phyloP scores from a whole-genome alignment of 2,888 invertebrate species.

The Lasioglossum zephyrum region DNA sequence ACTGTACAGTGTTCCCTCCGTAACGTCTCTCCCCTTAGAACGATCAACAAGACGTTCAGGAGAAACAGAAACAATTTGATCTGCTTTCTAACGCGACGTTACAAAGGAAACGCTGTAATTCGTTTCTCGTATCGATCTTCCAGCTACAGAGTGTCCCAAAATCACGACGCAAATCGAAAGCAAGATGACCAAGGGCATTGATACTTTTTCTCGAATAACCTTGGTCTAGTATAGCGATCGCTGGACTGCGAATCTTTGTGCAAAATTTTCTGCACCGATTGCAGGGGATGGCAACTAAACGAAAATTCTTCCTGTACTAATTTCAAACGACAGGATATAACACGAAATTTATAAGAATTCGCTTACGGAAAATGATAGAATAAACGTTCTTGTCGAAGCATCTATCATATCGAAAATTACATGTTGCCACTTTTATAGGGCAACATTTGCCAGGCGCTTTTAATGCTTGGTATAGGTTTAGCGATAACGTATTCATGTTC shows the following conservation, averaged over 20 bases:
- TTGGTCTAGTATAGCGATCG: neutral
- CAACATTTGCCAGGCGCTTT: neutral
- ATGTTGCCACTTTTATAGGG: neutral
- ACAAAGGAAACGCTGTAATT: neutral
- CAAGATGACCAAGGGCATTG: neutral
- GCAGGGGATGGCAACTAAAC: neutral
- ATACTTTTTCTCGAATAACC: neutral
- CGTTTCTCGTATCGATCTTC: neutral
- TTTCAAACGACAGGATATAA: neutral
- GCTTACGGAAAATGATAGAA: neutral
- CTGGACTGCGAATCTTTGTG: neutral
- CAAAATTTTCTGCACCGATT: neutral
- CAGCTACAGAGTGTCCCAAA: slow-evolving; percentile 1
- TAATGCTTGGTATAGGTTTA: neutral
- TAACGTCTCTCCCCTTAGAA: neutral
- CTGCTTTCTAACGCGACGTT: neutral
- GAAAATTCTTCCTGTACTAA: neutral
- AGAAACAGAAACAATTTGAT: neutral
- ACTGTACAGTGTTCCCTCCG: slow-evolving; percentile 3
- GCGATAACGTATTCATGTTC: neutral
- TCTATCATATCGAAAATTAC: too few species aligned
- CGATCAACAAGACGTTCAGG: neutral
- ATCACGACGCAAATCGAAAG: neutral
- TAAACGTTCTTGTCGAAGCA: neutral
- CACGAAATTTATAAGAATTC: neutral